These are phyloP conservation scores for Caranx ignobilis DNA, from an alignment of 2,113 vertebrate species.

Conservation along the genomic window DNA sequence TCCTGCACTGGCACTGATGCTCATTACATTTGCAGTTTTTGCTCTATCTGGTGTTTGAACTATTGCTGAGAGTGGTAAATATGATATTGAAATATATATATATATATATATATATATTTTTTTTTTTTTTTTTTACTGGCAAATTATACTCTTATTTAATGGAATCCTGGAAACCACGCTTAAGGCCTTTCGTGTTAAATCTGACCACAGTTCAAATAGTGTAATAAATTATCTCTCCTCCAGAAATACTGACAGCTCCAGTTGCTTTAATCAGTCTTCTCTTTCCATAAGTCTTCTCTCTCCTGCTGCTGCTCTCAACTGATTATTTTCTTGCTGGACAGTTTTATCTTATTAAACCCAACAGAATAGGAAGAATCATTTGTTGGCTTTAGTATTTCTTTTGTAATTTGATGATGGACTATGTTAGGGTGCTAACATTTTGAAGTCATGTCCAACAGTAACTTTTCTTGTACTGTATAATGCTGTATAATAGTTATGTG, in stretches of 20 bases:
- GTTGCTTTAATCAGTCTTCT: slow-evolving; percentile 14
- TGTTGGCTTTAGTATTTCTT: slow-evolving; percentile 15
- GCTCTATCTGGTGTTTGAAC: not conserved
- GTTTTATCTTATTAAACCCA: slow-evolving; percentile 26
- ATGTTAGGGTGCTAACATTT: slow-evolving; percentile 4
- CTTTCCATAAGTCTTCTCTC: not conserved
- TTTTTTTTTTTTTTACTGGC: too few relatives aligned
- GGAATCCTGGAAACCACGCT: not conserved
- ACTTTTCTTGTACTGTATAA: too few relatives aligned
- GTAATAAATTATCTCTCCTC: slow-evolving; percentile 5
- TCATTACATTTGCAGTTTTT: not conserved
- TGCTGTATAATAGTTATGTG: too few relatives aligned
- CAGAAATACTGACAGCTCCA: not conserved
- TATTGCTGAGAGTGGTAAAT: not conserved
- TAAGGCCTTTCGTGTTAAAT: not conserved
- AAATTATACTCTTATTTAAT: not conserved
- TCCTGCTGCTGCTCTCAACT: not conserved
- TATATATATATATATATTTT: too few relatives aligned
- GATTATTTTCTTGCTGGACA: slow-evolving; percentile 1
- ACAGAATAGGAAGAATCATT: not conserved
- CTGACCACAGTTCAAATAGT: slow-evolving; percentile 3
- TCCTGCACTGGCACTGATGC: not conserved
- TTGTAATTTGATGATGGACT: slow-evolving; percentile 9
- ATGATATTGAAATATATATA: too few relatives aligned
- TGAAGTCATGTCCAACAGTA: not conserved